These are phyloP conservation scores for Oenanthe melanoleuca DNA, from an alignment of 2,113 vertebrate genomes.

Conservation along the genomic window DNA sequence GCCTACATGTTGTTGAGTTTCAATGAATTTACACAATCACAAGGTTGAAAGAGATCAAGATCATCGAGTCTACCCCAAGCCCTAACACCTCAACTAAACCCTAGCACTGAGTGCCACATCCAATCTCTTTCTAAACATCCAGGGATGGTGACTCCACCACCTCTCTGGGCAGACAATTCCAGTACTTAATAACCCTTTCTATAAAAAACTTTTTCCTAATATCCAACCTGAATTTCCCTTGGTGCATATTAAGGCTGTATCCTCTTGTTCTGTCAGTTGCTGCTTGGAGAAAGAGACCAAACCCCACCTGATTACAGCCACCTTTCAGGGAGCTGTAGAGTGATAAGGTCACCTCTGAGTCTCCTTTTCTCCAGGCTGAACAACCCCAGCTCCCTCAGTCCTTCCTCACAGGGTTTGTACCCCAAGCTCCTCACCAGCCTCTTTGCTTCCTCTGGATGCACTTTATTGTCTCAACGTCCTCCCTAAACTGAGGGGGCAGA, in stretches of 20 bases:
- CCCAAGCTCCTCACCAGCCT: background rate
- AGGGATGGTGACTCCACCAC: background rate
- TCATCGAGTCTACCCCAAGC: background rate
- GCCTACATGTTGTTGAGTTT: background rate
- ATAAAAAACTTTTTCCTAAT: background rate
- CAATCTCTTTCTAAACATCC: background rate
- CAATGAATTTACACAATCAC: background rate
- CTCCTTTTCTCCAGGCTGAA: background rate
- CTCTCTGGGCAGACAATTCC: rapidly evolving
- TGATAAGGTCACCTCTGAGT: background rate
- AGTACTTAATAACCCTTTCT: background rate
- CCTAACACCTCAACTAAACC: background rate
- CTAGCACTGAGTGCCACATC: background rate
- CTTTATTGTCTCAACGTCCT: background rate
- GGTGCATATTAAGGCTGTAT: background rate
- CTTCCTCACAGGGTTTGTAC: background rate
- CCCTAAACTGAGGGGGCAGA: background rate
- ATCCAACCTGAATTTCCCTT: background rate
- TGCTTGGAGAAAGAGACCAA: background rate
- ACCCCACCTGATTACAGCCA: background rate
- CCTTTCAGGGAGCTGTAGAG: background rate
- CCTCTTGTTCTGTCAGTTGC: background rate
- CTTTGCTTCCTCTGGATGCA: background rate
- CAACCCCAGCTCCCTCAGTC: background rate
- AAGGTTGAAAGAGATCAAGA: background rate